Percentiles rank a stretch among this genome's conserved stretches.
These are phyloP conservation scores for Callipepla squamata DNA, from an alignment of 2,113 vertebrate genomes.

Conservation along the genomic window DNA sequence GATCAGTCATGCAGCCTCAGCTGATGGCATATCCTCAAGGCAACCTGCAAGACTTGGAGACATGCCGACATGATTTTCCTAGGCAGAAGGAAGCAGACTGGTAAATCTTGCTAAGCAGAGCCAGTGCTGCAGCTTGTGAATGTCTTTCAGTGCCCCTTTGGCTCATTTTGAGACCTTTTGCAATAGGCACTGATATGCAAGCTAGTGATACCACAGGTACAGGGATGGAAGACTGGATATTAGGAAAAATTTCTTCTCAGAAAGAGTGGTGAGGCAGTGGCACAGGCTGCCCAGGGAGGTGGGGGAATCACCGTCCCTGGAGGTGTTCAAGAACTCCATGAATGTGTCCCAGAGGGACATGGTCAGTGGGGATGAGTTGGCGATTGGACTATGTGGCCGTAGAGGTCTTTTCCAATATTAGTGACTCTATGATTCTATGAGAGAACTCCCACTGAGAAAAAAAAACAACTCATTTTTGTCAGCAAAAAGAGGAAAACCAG, in stretches of 20 bases:
- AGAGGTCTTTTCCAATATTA: too few relatives aligned
- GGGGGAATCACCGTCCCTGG: too few relatives aligned
- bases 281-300: too few relatives aligned
- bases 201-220: not conserved
- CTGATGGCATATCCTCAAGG: not conserved
- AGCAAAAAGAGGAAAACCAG: not conserved
- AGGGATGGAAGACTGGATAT: not conserved
- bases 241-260: too few relatives aligned
- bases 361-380: too few relatives aligned
- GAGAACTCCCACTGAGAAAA: not conserved
- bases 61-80: not conserved
- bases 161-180: not conserved
- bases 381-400: too few relatives aligned
- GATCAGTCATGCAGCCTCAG: conserved; percentile 32
- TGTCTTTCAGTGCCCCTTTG: not conserved
- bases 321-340: too few relatives aligned
- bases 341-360: too few relatives aligned
- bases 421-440: too few relatives aligned
- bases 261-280: too few relatives aligned
- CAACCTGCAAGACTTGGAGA: conserved; percentile 20
- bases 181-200: not conserved
- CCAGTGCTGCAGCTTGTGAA: not conserved
- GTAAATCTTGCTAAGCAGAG: conserved; percentile 11
- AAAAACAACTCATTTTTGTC: accelerated
- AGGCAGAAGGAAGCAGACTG: conserved; percentile 30